These are phyloP conservation scores for Fukomys damarensis DNA, from an alignment of 2,113 vertebrate genomes.

Conservation along the genomic window DNA sequence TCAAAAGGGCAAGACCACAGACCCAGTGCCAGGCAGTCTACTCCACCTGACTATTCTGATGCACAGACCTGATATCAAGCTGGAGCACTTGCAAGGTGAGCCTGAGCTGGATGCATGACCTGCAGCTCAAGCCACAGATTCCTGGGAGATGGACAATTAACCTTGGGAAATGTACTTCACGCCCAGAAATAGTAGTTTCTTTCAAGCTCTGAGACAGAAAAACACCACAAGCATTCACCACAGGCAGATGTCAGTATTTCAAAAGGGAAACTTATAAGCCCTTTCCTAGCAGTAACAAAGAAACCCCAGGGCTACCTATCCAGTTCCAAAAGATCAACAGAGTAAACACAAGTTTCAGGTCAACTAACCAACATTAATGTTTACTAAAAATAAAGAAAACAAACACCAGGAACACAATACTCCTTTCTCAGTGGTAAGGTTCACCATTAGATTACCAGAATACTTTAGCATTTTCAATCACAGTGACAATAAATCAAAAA, in stretches of 20 bases:
- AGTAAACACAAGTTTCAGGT: background rate
- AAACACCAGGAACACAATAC: constrained; percentile 5
- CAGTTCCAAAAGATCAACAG: background rate
- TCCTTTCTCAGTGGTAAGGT: constrained; percentile 1
- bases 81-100: background rate
- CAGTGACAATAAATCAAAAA: background rate
- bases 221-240: background rate
- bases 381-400: constrained; percentile 43
- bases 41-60: background rate
- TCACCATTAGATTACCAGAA: background rate
- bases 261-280: background rate
- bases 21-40: background rate
- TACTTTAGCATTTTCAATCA: constrained; percentile 6
- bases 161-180: constrained; percentile 3
- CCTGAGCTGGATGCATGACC: background rate
- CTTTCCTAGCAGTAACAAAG: background rate
- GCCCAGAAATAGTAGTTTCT: constrained; percentile 14
- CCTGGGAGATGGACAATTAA: background rate
- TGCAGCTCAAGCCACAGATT: background rate
- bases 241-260: background rate
- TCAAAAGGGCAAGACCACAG: background rate
- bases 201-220: background rate
- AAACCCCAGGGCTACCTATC: background rate
- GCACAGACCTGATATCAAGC: background rate
- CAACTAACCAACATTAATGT: background rate